Evolutionary conservation across 2,888 invertebrate genomes (phyloP).

Genomic region (Tortrix viridana): DNA sequence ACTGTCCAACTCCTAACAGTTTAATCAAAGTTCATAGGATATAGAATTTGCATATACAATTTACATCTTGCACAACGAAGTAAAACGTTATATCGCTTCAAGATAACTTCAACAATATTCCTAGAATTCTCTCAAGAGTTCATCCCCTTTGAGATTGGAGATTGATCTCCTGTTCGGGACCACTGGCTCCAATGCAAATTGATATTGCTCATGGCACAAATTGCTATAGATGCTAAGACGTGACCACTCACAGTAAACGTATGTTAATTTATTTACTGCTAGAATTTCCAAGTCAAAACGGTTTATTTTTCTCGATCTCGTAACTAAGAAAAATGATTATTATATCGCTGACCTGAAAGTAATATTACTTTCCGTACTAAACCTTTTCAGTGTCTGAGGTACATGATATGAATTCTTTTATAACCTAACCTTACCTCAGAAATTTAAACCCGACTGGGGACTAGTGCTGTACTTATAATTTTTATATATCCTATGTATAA

Average conservation of each 20-base stretch:
- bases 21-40: background rate
- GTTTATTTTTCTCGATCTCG: no score
- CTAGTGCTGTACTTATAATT: no score
- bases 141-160: slow-evolving; percentile 23
- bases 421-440: no score
- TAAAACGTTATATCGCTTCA: slow-evolving; percentile 13
- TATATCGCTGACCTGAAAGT: no score
- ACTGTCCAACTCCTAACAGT: background rate
- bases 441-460: no score
- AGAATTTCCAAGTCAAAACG: no score
- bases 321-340: no score
- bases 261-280: background rate
- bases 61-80: slow-evolving; percentile 22
- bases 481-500: no score
- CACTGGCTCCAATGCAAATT: slow-evolving; percentile 27
- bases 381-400: no score
- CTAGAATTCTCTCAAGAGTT: slow-evolving; percentile 13
- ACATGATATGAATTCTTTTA: no score
- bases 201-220: slow-evolving; percentile 14
- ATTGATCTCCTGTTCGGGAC: slow-evolving; percentile 21
- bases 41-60: background rate
- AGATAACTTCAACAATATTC: slow-evolving; percentile 16
- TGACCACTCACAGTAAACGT: background rate
- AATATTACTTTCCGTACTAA: no score
- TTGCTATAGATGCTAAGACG: slow-evolving; percentile 3